Base-by-base conservation (phyloP, 2,888 invertebrate genomes). In the Epicampocera succincta region DNA sequence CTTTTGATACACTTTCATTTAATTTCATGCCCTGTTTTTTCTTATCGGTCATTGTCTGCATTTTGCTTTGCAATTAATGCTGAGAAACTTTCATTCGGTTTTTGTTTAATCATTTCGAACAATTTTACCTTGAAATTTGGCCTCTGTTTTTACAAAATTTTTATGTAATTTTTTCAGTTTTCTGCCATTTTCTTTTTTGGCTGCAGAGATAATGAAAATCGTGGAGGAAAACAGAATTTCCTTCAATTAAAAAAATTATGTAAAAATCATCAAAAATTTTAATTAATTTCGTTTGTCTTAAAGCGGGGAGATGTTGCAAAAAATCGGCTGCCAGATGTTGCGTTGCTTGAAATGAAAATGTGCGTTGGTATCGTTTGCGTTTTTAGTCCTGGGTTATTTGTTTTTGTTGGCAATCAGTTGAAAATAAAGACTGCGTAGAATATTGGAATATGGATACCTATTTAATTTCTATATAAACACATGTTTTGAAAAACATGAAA, bases 161-260 rank as follows among this genome's bases (percentile, higher is more conserved):
- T 5, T 33, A 12, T 3, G 17, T 29, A 17, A 17, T 33, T 15
- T 54, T 12, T 69, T 17, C 42, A 17, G 11, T 56, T 56, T 17
- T 2, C 3, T 38, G n/a, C n/a, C n/a, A n/a, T n/a, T 38, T 1
- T 54, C 17, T 50, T 61, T 46, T 74, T 74, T 63, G n/a, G 48
- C 54, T 66, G 76, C 44, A 42, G 48, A 81, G 68, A 81, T 81
- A 81, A 81, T 81, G 76, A 81, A 80, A 81, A 72, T 33, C 50
- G 48, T 76, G 66, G 19, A 29, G 29, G 52, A 44, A 52, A 69
- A 63, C 61, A 44, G 66, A 46, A 52, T 80, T 54, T 54, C 38
- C 40, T 60, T 76, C 80, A 76, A 76, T 81, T 81, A 76, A 71
- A 81, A 68, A 76, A n/a, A n/a, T 76, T 76, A 76, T 81, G 68